Percentiles rank a stretch among this genome's conserved stretches.
phyloP scores from a whole-genome alignment of 2,797 vertebrate species.

The Sparidentex hasta region DNA sequence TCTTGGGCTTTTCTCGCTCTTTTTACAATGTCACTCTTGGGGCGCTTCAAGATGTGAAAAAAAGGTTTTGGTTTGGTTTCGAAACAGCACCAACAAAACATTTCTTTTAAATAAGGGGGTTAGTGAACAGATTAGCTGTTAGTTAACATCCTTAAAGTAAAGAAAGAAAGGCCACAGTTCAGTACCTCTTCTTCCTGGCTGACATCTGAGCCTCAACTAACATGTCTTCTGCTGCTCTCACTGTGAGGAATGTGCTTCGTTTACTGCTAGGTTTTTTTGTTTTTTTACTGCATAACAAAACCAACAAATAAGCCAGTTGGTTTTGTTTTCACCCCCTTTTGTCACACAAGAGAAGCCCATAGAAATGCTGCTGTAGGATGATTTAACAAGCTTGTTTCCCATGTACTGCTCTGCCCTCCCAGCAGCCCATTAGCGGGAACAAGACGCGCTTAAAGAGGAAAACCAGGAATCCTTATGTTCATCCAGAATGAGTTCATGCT shows the following conservation, averaged over 20 bases:
- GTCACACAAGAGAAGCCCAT: slow-evolving; percentile 50
- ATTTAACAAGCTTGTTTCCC: slow-evolving; percentile 78
- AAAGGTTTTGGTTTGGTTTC: not conserved
- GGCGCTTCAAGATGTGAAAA: too few species aligned
- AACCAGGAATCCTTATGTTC: slow-evolving; percentile 46
- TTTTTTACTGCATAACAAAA: slow-evolving; percentile 55
- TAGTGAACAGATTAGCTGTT: not conserved
- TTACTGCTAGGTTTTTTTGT: slow-evolving; percentile 38
- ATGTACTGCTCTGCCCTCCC: slow-evolving; percentile 59
- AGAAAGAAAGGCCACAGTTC: not conserved
- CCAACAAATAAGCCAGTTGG: slow-evolving; percentile 36
- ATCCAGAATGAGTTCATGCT: slow-evolving; percentile 53
- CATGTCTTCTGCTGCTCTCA: slow-evolving; percentile 8
- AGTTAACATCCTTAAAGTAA: not conserved
- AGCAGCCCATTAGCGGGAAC: slow-evolving; percentile 38
- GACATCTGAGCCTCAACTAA: slow-evolving; percentile 2
- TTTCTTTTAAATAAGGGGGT: too few species aligned
- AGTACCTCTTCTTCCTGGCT: not conserved
- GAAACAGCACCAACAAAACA: not conserved
- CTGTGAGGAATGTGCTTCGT: slow-evolving; percentile 50
- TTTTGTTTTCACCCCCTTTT: slow-evolving; percentile 65
- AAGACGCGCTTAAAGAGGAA: slow-evolving; percentile 45
- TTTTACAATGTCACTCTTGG: too few species aligned
- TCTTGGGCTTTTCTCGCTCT: too few species aligned
- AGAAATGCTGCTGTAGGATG: slow-evolving; percentile 54